Conservation (phyloP, 2,888 invertebrate genomes). For the Drosophila gaucha region DNA sequence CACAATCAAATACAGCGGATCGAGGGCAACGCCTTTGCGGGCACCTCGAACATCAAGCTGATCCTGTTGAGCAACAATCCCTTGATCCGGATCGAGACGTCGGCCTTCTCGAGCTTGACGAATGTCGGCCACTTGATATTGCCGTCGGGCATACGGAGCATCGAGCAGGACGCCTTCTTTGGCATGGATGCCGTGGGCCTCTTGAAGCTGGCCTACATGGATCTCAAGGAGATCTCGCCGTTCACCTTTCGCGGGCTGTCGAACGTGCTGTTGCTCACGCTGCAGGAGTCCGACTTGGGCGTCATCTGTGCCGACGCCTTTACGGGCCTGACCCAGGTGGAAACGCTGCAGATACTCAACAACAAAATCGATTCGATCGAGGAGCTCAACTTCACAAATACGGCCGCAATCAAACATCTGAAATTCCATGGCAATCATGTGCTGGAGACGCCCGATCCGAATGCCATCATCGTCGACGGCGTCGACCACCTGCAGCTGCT, state of each 20-base stretch:
- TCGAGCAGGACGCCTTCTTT: constrained; percentile 92
- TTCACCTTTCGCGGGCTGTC: constrained; percentile 92
- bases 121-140: constrained; percentile 93
- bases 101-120: constrained; percentile 93
- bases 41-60: constrained; percentile 92
- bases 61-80: constrained; percentile 94
- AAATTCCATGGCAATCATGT: constrained; percentile 94
- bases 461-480: constrained; percentile 89
- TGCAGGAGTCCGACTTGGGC: constrained; percentile 93
- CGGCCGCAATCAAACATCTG: constrained; percentile 89
- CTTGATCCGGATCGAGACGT: constrained; percentile 90
- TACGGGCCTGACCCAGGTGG: constrained; percentile 90
- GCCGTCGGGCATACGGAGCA: constrained; percentile 91
- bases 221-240: constrained; percentile 89
- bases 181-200: constrained; percentile 93
- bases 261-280: constrained; percentile 90
- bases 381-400: constrained; percentile 89
- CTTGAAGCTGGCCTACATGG: constrained; percentile 93
- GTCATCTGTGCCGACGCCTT: constrained; percentile 91
- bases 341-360: constrained; percentile 90
- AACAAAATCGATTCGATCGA: constrained; percentile 94
- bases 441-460: constrained; percentile 89
- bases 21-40: constrained; percentile 93
- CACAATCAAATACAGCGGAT: constrained; percentile 90
- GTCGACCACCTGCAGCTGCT: constrained; percentile 90